A percentile compares a stretch with the other conserved stretches of the same genome.
Conservation (phyloP, 2,113 vertebrate genomes). For the Caranx melampygus region DNA sequence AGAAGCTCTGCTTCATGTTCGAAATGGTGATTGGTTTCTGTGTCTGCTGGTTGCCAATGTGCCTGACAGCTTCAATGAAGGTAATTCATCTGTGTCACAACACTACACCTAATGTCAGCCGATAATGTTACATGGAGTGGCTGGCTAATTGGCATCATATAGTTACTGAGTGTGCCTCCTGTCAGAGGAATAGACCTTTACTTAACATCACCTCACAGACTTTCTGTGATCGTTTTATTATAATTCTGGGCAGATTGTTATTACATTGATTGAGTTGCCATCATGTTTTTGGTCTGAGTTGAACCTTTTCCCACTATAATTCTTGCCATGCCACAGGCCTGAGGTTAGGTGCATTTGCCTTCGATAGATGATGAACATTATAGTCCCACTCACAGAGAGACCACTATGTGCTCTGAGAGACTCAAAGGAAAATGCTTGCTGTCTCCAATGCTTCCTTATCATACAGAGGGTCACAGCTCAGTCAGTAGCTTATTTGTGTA, state of each 20-base stretch:
- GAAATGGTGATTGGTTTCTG: constrained; percentile 97
- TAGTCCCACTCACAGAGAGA: constrained; percentile 21
- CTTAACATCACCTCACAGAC: constrained; percentile 1
- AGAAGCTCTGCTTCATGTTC: constrained; percentile 94
- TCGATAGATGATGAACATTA: constrained; percentile 62
- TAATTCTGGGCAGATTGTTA: constrained; percentile 3
- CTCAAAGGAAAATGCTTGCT: constrained; percentile 34
- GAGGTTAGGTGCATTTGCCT: constrained; percentile 35
- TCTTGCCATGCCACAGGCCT: constrained; percentile 7
- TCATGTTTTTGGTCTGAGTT: constrained; percentile 11
- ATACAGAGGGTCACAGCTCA: constrained; percentile 44
- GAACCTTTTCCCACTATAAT: constrained; percentile 20
- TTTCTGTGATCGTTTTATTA: constrained; percentile 13
- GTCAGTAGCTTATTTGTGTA: constrained; percentile 56
- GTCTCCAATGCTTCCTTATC: constrained; percentile 53
- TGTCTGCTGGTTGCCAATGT: constrained; percentile 98
- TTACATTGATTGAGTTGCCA: constrained; percentile 23
- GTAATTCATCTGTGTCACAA: constrained; percentile 75
- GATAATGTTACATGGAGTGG: constrained; percentile 34
- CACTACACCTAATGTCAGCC: constrained; percentile 18
- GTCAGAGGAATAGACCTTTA: constrained; percentile 18
- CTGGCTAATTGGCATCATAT: constrained; percentile 44
- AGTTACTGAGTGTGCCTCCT: constrained; percentile 17
- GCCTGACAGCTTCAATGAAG: constrained; percentile 98
- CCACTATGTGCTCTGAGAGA: constrained; percentile 37